phyloP scores from a whole-genome alignment of 2,113 vertebrate species.

The Odocoileus hemionus region DNA sequence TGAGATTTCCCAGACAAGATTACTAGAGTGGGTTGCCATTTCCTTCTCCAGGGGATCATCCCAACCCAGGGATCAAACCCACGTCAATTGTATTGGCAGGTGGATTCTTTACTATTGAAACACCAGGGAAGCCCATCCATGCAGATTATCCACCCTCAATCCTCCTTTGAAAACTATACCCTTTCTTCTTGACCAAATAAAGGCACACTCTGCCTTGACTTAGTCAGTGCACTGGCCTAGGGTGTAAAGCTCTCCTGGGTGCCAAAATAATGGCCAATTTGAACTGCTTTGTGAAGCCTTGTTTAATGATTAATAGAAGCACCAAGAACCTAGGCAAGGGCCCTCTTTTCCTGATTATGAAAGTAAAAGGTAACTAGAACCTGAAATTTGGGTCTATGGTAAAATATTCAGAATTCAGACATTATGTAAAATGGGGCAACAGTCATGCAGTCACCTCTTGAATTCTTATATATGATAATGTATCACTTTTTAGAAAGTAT shows the following conservation, averaged over 20 bases:
- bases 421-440: not conserved
- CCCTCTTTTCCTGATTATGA: not conserved
- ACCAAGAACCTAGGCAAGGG: not conserved
- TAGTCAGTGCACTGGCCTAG: not conserved
- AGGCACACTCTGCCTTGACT: not conserved
- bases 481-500: not conserved
- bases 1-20: not conserved
- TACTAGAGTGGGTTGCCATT: not conserved
- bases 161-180: not conserved
- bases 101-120: not conserved
- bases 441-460: not conserved
- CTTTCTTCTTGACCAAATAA: conserved; percentile 1
- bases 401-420: not conserved
- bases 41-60: not conserved
- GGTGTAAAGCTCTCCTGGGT: not conserved
- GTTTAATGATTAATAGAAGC: not conserved
- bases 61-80: not conserved
- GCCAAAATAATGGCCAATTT: not conserved
- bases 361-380: not conserved
- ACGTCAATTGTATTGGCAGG: not conserved
- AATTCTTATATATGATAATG: not conserved
- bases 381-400: not conserved
- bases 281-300: not conserved
- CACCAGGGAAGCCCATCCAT: not conserved
- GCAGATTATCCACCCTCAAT: not conserved